Evolutionary conservation across 1,140 invertebrate species (phyloP).

Genomic region (Drosophila gunungcola): DNA sequence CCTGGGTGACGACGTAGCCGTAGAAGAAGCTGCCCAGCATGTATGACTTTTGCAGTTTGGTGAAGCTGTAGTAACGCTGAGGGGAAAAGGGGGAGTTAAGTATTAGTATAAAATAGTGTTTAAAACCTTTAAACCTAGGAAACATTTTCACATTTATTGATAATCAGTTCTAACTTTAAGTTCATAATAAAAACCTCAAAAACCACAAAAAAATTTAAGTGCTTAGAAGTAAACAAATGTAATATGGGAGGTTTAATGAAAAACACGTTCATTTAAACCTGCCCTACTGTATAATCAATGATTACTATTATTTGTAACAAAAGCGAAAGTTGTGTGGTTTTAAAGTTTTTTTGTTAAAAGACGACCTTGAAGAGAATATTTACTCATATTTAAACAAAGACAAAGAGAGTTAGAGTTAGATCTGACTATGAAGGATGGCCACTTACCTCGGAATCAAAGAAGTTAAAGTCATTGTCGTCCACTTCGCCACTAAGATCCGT

Average conservation of each 20-base stretch:
- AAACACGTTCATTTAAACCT: no score
- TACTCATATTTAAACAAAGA: no score
- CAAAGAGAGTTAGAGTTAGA: background rate
- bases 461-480: background rate
- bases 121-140: background rate
- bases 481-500: background rate
- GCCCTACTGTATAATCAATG: no score
- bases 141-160: background rate
- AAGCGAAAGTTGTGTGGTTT: no score
- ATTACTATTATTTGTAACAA: no score
- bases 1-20: slow-evolving; percentile 77
- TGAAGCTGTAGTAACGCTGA: slow-evolving; percentile 43
- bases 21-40: slow-evolving; percentile 89
- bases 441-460: slow-evolving; percentile 31
- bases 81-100: background rate
- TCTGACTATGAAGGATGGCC: background rate
- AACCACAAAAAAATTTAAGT: slow-evolving; percentile 1
- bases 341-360: no score
- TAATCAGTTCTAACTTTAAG: slow-evolving; percentile 4
- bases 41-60: slow-evolving; percentile 27
- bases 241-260: no score
- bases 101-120: background rate
- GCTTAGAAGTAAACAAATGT: no score
- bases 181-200: slow-evolving; percentile 15
- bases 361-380: no score